These are phyloP conservation scores for Sarcophaga variegata DNA, from an alignment of 2,888 invertebrate species.

Conservation along the genomic window DNA sequence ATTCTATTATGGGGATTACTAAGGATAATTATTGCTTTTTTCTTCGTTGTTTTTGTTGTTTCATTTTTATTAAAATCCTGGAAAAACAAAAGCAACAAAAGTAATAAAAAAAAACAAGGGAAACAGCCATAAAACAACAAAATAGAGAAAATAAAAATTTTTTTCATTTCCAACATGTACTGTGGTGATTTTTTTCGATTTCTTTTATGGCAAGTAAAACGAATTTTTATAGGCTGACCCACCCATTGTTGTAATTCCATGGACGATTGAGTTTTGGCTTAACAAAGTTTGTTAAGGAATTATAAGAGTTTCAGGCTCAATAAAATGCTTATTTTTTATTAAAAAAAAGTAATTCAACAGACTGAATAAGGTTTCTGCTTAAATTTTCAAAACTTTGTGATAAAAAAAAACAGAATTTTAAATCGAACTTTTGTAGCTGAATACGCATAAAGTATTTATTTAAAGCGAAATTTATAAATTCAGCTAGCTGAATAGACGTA, in stretches of 20 bases:
- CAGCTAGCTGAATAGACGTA: no score
- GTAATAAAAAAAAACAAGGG: neutral
- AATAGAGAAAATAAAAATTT: neutral
- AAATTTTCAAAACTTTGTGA: no score
- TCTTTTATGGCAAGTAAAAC: slow-evolving; percentile 10
- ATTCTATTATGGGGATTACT: slow-evolving; percentile 46
- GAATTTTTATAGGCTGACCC: neutral
- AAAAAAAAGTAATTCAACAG: no score
- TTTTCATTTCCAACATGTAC: neutral
- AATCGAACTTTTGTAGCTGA: no score
- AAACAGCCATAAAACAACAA: no score
- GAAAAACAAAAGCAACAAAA: slow-evolving; percentile 18
- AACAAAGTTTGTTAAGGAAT: neutral
- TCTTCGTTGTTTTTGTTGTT: slow-evolving; percentile 12
- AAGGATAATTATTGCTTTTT: slow-evolving; percentile 64
- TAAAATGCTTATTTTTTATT: neutral
- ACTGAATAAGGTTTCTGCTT: no score
- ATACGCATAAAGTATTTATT: no score
- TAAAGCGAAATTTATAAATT: no score
- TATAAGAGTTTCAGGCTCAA: neutral
- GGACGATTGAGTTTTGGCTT: neutral
- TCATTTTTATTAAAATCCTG: slow-evolving; percentile 23
- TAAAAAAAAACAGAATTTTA: no score
- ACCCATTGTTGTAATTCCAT: neutral
- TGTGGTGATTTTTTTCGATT: neutral